These are phyloP conservation scores for Brachyptera putata DNA, from an alignment of 2,888 invertebrate species.

Conservation along the genomic window DNA sequence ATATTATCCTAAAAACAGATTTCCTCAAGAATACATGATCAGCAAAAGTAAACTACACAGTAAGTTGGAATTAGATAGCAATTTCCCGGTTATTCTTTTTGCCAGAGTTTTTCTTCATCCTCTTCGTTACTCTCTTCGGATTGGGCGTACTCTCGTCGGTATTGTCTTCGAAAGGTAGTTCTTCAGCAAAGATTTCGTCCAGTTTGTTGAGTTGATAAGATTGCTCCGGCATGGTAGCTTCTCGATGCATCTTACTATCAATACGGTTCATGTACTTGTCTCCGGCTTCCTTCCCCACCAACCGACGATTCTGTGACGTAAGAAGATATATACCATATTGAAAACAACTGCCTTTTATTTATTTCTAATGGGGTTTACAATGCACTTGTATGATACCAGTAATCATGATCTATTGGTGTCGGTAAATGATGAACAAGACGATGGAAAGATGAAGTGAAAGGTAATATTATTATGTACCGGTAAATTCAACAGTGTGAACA, in stretches of 20 bases:
- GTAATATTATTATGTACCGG: too few relatives aligned
- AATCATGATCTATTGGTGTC: too few relatives aligned
- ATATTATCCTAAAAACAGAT: too few relatives aligned
- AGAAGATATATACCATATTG: conserved; percentile 36
- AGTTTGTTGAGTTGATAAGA: conserved; percentile 69
- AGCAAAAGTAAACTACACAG: too few relatives aligned
- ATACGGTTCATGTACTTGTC: conserved; percentile 74
- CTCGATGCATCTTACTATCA: conserved; percentile 72
- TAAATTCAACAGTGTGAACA: too few relatives aligned
- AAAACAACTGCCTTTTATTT: neutral
- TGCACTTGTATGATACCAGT: too few relatives aligned
- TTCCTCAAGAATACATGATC: too few relatives aligned
- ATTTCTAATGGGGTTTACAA: too few relatives aligned
- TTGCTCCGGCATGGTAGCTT: conserved; percentile 66
- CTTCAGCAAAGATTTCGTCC: conserved; percentile 61
- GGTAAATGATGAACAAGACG: too few relatives aligned
- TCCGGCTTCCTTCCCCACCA: conserved; percentile 61
- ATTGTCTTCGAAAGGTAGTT: conserved; percentile 17
- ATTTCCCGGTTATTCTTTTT: neutral
- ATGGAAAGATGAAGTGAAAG: too few relatives aligned
- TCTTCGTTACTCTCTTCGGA: neutral
- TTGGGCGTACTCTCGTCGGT: neutral
- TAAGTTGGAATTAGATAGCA: too few relatives aligned
- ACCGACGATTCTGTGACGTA: conserved; percentile 66
- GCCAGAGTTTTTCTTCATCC: neutral